Evolutionary conservation across 2,888 invertebrate species (phyloP).

Genomic region (Caenorhabditis virilis): DNA sequence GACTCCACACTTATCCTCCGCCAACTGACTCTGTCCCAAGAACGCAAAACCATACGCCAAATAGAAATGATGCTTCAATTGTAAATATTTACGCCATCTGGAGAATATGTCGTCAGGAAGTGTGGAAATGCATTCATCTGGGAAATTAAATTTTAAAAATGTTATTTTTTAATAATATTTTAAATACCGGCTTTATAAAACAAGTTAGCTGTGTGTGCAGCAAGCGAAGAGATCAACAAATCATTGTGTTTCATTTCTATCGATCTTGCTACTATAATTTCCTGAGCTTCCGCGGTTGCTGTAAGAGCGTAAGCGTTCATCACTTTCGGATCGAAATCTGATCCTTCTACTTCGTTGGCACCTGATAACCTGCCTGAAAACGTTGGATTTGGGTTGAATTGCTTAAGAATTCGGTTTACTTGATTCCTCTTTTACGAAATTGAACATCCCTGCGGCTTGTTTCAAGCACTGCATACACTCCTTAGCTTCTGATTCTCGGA

Average conservation of each 20-base stretch:
- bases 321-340: constrained; percentile 74
- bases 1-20: constrained; percentile 76
- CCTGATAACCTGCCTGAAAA: constrained; percentile 44
- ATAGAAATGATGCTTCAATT: constrained; percentile 75
- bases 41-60: constrained; percentile 75
- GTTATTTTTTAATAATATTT: neutral
- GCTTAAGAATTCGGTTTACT: constrained; percentile 5
- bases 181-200: constrained; percentile 73
- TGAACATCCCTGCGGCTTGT: constrained; percentile 75
- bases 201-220: constrained; percentile 75
- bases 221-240: constrained; percentile 74
- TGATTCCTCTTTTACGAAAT: constrained; percentile 62
- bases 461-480: constrained; percentile 75
- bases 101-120: constrained; percentile 42
- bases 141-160: constrained; percentile 1
- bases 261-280: constrained; percentile 76
- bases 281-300: constrained; percentile 76
- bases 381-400: neutral
- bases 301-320: constrained; percentile 72
- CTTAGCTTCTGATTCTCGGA: constrained; percentile 75
- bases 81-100: constrained; percentile 45
- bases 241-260: constrained; percentile 76
- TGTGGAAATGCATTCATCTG: constrained; percentile 26
- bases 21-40: constrained; percentile 74
- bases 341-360: constrained; percentile 69